Evolutionary conservation across 2,797 vertebrate genomes (phyloP).

Genomic region (Tragopan temminckii): DNA sequence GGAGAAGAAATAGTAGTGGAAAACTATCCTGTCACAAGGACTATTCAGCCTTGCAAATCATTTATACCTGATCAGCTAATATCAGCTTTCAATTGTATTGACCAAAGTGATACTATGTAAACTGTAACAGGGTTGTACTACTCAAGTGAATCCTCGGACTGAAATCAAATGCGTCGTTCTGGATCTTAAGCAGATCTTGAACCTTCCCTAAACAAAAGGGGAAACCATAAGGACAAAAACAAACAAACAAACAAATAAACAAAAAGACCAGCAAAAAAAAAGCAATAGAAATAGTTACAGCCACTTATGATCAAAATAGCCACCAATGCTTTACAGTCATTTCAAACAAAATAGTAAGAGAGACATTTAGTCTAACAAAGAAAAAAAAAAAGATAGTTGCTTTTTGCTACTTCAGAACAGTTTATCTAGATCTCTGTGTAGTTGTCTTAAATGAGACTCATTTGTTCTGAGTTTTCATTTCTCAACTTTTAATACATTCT

Average conservation of each 20-base stretch:
- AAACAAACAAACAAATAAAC: neutral
- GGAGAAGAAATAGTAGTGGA: neutral
- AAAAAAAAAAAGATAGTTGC: neutral
- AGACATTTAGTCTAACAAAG: neutral
- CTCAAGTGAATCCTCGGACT: neutral
- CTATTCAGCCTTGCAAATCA: neutral
- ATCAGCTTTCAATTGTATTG: neutral
- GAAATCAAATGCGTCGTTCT: neutral
- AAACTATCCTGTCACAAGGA: neutral
- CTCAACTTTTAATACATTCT: neutral
- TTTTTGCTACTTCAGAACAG: neutral
- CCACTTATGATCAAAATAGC: neutral
- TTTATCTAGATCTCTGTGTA: neutral
- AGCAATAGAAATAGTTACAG: neutral
- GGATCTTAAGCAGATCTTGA: neutral
- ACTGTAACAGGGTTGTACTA: neutral
- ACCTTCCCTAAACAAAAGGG: neutral
- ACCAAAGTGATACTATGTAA: neutral
- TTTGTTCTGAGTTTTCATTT: neutral
- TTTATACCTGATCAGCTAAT: neutral
- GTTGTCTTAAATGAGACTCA: neutral
- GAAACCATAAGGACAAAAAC: neutral
- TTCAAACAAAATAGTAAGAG: neutral
- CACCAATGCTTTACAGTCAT: neutral
- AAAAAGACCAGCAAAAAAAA: neutral